Percentiles rank a stretch among this genome's conserved stretches.
These are phyloP conservation scores for Potamarius usumacintae DNA, from an alignment of 2,113 vertebrate species.

Conservation along the genomic window DNA sequence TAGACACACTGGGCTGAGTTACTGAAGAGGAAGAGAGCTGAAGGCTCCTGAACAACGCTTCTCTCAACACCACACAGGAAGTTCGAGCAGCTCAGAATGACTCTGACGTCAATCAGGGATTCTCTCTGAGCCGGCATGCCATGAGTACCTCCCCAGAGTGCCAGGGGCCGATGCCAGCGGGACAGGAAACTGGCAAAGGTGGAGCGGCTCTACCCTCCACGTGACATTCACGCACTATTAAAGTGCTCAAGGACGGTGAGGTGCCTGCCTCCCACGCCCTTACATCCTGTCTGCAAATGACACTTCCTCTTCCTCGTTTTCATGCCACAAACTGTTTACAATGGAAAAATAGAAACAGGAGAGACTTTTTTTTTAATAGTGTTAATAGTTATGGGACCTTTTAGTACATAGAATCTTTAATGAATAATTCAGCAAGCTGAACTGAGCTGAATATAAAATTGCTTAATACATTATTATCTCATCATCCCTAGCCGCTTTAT, in stretches of 20 bases:
- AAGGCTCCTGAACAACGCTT: conserved; percentile 44
- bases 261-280: conserved; percentile 66
- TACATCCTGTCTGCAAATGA: conserved; percentile 73
- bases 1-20: conserved; percentile 58
- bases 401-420: neutral
- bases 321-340: conserved; percentile 37
- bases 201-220: conserved; percentile 54
- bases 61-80: conserved; percentile 60
- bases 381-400: neutral
- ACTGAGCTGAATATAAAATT: neutral
- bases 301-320: conserved; percentile 59
- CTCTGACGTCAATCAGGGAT: conserved; percentile 71
- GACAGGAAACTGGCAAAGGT: conserved; percentile 65
- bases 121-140: conserved; percentile 52
- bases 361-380: neutral
- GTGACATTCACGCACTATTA: conserved; percentile 50
- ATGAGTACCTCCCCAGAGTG: conserved; percentile 60
- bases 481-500: too few relatives aligned
- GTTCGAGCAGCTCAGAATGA: conserved; percentile 59
- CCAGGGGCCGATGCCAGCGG: conserved; percentile 63
- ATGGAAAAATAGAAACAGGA: conserved; percentile 44
- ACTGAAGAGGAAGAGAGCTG: conserved; percentile 45
- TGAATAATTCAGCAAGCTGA: neutral
- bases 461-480: too few relatives aligned
- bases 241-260: conserved; percentile 70